A percentile compares a stretch with the other conserved stretches of the same genome.
phyloP scores from a whole-genome alignment of 2,797 vertebrate species.

The Aulostomus chinensis region DNA sequence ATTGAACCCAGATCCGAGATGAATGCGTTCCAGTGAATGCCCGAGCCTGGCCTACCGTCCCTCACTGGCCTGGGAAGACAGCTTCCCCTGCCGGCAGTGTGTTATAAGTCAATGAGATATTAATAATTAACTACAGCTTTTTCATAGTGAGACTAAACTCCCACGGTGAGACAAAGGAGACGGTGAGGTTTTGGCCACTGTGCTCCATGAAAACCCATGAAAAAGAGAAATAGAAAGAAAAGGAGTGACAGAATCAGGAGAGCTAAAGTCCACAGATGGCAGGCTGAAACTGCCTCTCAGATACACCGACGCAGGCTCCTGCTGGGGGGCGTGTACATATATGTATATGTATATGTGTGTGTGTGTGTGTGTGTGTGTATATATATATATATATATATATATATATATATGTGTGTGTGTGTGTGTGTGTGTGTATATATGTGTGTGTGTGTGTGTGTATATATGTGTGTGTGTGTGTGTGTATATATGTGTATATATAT shows the following conservation, averaged over 20 bases:
- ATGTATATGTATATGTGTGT: no score
- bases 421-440: conserved; percentile 7
- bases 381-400: no score
- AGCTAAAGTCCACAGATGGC: conserved; percentile 66
- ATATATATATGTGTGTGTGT: no score
- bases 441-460: no score
- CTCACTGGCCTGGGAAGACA: conserved; percentile 55
- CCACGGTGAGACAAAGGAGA: conserved; percentile 63
- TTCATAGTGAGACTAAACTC: conserved; percentile 59
- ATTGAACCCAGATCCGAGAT: background rate
- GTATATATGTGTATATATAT: no score
- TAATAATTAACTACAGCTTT: conserved; percentile 72
- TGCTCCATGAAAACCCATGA: conserved; percentile 45
- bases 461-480: no score
- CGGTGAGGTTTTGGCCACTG: conserved; percentile 34
- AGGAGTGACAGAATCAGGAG: conserved; percentile 45
- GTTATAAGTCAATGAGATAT: conserved; percentile 70
- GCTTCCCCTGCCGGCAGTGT: conserved; percentile 53
- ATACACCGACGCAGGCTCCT: conserved; percentile 55
- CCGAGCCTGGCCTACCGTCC: conserved; percentile 31
- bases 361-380: no score
- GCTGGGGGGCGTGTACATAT: conserved; percentile 1
- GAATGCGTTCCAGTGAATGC: conserved; percentile 22
- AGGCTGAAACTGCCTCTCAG: conserved; percentile 69
- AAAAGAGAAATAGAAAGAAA: conserved; percentile 32